Evolutionary conservation across 1,140 invertebrate species (phyloP), one percentile per base, ranked within the genome.

Genomic region (Atta texana): DNA sequence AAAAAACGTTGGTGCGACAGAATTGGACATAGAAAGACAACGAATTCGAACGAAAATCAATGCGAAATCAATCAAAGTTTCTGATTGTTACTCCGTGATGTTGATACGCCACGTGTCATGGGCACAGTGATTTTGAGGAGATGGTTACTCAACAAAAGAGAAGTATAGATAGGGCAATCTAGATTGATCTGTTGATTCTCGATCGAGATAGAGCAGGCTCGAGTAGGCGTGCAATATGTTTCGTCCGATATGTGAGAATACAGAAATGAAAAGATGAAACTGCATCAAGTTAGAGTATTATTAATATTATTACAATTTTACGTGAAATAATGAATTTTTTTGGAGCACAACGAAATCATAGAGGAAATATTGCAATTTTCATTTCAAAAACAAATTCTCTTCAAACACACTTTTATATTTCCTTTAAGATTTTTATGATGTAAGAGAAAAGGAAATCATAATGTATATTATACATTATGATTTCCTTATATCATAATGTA

Each of bases 31-130:
- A 16, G 28, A 71, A 64, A 72, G 44, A 55, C 71, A 69, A 57
- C 14, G 10, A 81, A 86, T 78, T 57, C 49, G 34, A 21, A 61
- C 59, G 57, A 81, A n/a, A n/a, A n/a, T n/a, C n/a, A n/a, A n/a
- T 51, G 71, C 84, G 87, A 78, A 93, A 93, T 94, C 94, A 94
- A 94, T 93, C 93, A 92, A 80, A 91, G 90, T 88, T 89, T 88
- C 85, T 91, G 92, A 93, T 93, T 94, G 91, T 94, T 88, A 80
- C 85, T 84, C 68, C 88, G 86, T 86, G 88, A 75, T 94, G 92
- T 94, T 93, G 92, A 93, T 93, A 89, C 85, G 92, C 88, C 85
- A 78, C 90, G 86, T 77, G 78, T 88, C 34, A 74, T 74, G 69
- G 5, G 6, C 49, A 18, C 28, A 51, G 69, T 74, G 69, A 84